These are phyloP conservation scores for Amphiprion clarkii DNA, from an alignment of 2,797 vertebrate genomes.

Conservation along the genomic window DNA sequence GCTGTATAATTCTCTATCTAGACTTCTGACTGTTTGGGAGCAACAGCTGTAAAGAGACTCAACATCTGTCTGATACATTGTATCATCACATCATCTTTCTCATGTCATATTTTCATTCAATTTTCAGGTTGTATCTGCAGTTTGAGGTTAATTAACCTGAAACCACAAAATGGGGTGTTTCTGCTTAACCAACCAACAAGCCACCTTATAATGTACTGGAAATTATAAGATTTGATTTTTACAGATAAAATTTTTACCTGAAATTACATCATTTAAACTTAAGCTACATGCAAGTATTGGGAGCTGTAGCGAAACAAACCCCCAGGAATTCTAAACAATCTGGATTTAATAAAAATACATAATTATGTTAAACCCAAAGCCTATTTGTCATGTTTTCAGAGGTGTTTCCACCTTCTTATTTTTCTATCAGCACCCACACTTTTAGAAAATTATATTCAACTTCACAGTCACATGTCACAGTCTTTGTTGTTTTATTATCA, in stretches of 20 bases:
- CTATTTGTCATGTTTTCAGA: slow-evolving; percentile 1
- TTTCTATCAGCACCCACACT: too few species aligned
- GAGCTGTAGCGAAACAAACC: neutral
- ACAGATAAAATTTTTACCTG: too few species aligned
- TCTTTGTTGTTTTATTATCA: slow-evolving; percentile 25
- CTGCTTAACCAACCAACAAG: too few species aligned
- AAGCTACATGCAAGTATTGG: neutral
- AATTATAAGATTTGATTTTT: too few species aligned
- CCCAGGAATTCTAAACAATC: neutral
- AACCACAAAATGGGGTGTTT: too few species aligned
- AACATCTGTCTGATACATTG: neutral
- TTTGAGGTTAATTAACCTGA: neutral
- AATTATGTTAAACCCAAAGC: neutral
- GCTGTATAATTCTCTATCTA: neutral
- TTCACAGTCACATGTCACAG: slow-evolving; percentile 39
- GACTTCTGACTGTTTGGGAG: neutral
- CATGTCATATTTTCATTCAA: neutral
- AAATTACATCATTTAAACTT: neutral
- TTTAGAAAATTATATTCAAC: slow-evolving; percentile 9
- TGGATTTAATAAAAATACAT: neutral
- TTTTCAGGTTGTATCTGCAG: neutral
- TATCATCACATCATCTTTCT: neutral
- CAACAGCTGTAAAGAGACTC: too few species aligned
- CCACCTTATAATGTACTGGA: too few species aligned
- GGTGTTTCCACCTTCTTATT: too few species aligned